These are phyloP conservation scores for Pseudopleuronectes americanus DNA, from an alignment of 2,797 vertebrate genomes.

Conservation along the genomic window DNA sequence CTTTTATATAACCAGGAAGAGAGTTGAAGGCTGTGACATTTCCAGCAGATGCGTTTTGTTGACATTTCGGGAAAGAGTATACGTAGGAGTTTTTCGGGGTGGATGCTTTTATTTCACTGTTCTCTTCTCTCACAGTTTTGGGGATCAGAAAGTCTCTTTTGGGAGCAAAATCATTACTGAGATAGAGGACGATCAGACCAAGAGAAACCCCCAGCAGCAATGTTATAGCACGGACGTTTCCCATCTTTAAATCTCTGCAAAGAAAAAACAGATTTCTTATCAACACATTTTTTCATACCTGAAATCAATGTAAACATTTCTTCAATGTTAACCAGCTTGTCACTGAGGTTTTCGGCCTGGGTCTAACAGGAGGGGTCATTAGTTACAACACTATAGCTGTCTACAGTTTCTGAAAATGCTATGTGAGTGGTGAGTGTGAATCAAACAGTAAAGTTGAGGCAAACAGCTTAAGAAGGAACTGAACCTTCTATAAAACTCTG, in stretches of 20 bases:
- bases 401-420: no score
- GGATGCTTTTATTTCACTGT: neutral
- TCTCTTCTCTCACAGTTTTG: fast-evolving
- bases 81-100: neutral
- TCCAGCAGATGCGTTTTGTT: slow-evolving; percentile 58
- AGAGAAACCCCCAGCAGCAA: slow-evolving; percentile 49
- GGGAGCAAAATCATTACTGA: slow-evolving; percentile 48
- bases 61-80: slow-evolving; percentile 50
- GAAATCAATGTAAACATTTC: no score
- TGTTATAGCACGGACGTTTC: neutral
- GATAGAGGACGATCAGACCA: slow-evolving; percentile 58
- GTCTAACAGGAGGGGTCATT: no score
- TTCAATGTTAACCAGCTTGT: no score
- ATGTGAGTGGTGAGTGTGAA: no score
- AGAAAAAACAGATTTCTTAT: slow-evolving; percentile 26
- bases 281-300: no score
- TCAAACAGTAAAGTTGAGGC: no score
- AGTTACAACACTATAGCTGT: no score
- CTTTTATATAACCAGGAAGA: slow-evolving; percentile 72
- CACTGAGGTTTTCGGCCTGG: no score
- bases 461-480: no score
- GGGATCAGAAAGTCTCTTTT: neutral
- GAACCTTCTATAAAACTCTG: no score
- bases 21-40: slow-evolving; percentile 63
- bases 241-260: slow-evolving; percentile 64